Percentiles rank a stretch among this genome's conserved stretches.
These are phyloP conservation scores for Plectrocnemia conspersa DNA, from an alignment of 1,140 invertebrate genomes.

Conservation along the genomic window DNA sequence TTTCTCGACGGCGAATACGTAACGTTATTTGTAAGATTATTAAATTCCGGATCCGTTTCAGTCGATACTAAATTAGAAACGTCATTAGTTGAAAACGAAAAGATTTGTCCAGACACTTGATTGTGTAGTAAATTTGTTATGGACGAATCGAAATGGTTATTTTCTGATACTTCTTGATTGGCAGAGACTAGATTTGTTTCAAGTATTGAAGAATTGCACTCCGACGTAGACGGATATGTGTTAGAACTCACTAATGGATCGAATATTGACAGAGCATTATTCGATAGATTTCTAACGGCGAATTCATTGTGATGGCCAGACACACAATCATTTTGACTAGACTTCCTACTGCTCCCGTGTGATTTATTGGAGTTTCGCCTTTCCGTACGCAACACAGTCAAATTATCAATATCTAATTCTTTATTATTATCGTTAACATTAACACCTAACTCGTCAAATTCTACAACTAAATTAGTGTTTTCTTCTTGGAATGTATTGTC, in stretches of 20 bases:
- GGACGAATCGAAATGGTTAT: conserved; percentile 24
- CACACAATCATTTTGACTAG: conserved; percentile 41
- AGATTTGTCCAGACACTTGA: conserved; percentile 37
- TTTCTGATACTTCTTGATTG: conserved; percentile 11
- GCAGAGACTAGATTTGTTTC: conserved; percentile 44
- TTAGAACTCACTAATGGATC: conserved; percentile 44
- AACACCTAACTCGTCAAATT: conserved; percentile 10
- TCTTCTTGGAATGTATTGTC: conserved; percentile 14
- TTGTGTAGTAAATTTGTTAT: conserved; percentile 30
- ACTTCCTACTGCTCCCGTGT: conserved; percentile 39
- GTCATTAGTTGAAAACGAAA: conserved; percentile 48
- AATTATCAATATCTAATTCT: conserved; percentile 23
- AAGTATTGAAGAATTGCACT: conserved; percentile 42
- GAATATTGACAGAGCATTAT: conserved; percentile 49
- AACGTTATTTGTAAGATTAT: conserved; percentile 27
- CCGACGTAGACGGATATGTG: conserved; percentile 26
- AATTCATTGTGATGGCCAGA: conserved; percentile 37
- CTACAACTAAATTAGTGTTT: conserved; percentile 9
- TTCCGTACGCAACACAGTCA: conserved; percentile 21
- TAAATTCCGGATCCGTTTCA: conserved; percentile 33
- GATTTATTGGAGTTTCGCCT: conserved; percentile 31
- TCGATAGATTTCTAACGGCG: conserved; percentile 46
- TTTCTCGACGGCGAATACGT: conserved; percentile 31
- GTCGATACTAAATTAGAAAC: conserved; percentile 42
- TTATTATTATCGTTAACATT: conserved; percentile 15